Evolutionary conservation across 1,140 invertebrate genomes (phyloP).

Genomic region (Caenorhabditis briggsae): DNA sequence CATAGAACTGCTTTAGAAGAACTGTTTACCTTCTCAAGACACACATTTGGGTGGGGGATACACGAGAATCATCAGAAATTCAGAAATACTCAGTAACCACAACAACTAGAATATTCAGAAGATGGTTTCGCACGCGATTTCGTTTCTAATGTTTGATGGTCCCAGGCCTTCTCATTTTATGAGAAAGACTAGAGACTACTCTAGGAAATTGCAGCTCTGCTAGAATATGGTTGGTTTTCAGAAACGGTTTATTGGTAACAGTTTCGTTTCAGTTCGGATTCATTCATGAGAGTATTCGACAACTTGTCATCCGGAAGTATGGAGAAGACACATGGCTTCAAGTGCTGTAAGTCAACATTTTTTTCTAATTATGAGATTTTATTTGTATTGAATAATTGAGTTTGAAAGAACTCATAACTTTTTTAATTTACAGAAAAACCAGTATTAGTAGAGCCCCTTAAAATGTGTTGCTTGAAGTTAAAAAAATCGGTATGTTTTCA

Average conservation of each 20-base stretch:
- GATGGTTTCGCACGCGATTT: conserved; percentile 8
- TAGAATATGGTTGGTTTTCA: neutral
- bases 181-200: neutral
- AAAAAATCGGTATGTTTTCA: no score
- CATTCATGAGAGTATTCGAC: conserved; percentile 67
- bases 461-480: no score
- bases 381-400: neutral
- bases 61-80: neutral
- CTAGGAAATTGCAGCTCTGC: no score
- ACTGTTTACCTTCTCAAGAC: neutral
- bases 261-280: conserved; percentile 64
- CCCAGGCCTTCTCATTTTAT: neutral
- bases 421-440: no score
- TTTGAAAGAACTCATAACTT: no score
- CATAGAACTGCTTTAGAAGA: neutral
- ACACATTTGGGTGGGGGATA: neutral
- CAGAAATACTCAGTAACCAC: conserved; percentile 5
- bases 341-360: conserved; percentile 60
- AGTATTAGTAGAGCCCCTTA: no score
- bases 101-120: conserved; percentile 51
- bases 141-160: neutral
- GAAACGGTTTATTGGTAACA: neutral
- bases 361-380: no score
- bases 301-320: conserved; percentile 64
- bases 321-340: conserved; percentile 65